These are phyloP conservation scores for Sandelia bainsii DNA, from an alignment of 2,797 vertebrate genomes.

Conservation along the genomic window DNA sequence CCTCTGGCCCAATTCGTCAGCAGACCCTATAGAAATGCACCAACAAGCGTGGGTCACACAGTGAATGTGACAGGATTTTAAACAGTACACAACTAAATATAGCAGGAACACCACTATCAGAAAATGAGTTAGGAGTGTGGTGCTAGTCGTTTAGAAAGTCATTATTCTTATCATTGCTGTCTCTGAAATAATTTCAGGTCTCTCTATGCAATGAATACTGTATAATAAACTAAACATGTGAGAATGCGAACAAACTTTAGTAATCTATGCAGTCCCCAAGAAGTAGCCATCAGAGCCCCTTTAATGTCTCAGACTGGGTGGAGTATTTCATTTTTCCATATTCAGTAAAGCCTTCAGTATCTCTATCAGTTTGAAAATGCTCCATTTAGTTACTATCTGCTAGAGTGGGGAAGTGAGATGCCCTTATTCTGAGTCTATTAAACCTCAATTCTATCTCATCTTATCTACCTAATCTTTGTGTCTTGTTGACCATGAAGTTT, in stretches of 20 bases:
- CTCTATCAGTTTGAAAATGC: conserved; percentile 78
- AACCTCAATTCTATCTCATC: conserved; percentile 83
- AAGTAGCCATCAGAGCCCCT: conserved; percentile 76
- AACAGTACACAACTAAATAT: conserved; percentile 91
- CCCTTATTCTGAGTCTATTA: conserved; percentile 84
- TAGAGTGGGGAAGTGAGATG: conserved; percentile 81
- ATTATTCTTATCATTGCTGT: conserved; percentile 90
- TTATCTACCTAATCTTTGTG: conserved; percentile 84
- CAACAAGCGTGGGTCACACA: conserved; percentile 78
- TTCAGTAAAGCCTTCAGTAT: conserved; percentile 66
- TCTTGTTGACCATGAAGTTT: conserved; percentile 86
- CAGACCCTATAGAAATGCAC: conserved; percentile 80
- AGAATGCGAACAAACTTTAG: conserved; percentile 81
- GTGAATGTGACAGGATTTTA: conserved; percentile 88
- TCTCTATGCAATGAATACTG: conserved; percentile 89
- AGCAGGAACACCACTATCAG: conserved; percentile 87
- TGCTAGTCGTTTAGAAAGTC: conserved; percentile 89
- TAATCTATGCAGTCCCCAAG: conserved; percentile 75
- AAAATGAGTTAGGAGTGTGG: conserved; percentile 88
- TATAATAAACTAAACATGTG: conserved; percentile 87
- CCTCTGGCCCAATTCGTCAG: conserved; percentile 72
- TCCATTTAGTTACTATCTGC: conserved; percentile 83
- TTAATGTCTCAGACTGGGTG: conserved; percentile 64
- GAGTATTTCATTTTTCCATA: conserved; percentile 77
- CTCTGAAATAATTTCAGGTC: conserved; percentile 89